phyloP scores from a whole-genome alignment of 2,888 invertebrate genomes.

The Belgica antarctica region DNA sequence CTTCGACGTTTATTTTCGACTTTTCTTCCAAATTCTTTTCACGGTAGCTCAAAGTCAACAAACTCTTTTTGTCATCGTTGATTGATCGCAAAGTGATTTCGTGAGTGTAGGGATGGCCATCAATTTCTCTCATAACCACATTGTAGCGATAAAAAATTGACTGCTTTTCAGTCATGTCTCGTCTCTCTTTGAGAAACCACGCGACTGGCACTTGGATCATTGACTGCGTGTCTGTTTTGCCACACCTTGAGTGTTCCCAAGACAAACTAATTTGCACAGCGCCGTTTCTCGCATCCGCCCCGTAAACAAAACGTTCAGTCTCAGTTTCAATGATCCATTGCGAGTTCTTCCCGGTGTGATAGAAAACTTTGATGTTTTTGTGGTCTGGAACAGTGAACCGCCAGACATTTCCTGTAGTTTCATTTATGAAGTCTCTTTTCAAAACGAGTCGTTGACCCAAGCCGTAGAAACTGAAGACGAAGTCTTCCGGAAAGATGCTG shows the following conservation, averaged over 20 bases:
- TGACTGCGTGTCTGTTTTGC: too few relatives aligned
- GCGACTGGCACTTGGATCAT: too few relatives aligned
- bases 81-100: background rate
- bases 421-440: background rate
- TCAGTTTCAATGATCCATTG: background rate
- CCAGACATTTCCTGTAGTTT: background rate
- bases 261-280: too few relatives aligned
- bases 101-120: background rate
- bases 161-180: too few relatives aligned
- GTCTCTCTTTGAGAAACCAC: too few relatives aligned
- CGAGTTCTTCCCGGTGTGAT: background rate
- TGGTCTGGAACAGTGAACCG: background rate
- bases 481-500: background rate
- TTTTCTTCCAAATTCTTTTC: background rate
- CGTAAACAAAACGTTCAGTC: too few relatives aligned
- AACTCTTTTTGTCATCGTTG: background rate
- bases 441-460: background rate
- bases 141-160: background rate
- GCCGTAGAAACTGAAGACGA: background rate
- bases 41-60: background rate
- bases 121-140: background rate
- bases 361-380: too few relatives aligned
- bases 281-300: too few relatives aligned
- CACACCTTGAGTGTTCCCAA: too few relatives aligned
- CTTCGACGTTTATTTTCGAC: background rate